Conservation (phyloP, 2,888 invertebrate species). For the Lasius fuliginosus region DNA sequence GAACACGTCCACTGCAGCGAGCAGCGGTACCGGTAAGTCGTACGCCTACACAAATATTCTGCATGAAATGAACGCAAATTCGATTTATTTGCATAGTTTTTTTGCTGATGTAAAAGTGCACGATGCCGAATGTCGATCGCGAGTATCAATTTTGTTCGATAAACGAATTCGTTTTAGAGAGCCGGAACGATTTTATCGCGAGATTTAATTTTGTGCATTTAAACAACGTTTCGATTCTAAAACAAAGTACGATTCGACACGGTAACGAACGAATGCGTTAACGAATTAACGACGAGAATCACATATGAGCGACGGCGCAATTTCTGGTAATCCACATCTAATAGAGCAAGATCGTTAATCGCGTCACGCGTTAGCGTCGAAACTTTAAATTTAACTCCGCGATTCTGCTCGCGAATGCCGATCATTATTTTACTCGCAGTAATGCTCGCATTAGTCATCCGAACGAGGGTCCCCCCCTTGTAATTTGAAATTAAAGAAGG, state of each 20-base stretch:
- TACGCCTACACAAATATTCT: background rate
- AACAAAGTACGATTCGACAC: slow-evolving; percentile 1
- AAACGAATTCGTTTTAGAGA: slow-evolving; percentile 6
- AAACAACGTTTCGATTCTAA: slow-evolving; percentile 1
- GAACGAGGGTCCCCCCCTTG: background rate
- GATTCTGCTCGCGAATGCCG: background rate
- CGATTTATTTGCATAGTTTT: slow-evolving; percentile 12
- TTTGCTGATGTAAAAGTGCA: slow-evolving; percentile 12
- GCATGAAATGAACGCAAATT: slow-evolving; percentile 19
- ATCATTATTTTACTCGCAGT: slow-evolving; percentile 27
- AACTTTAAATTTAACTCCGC: slow-evolving; percentile 39
- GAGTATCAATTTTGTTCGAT: slow-evolving; percentile 12
- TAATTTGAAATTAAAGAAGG: slow-evolving; percentile 29
- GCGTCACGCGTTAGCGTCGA: background rate
- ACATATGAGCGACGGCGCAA: slow-evolving; percentile 14
- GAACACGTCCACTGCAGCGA: slow-evolving; percentile 95
- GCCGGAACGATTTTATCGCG: background rate
- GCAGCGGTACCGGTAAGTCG: slow-evolving; percentile 91
- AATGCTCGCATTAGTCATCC: slow-evolving; percentile 20
- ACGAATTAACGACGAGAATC: slow-evolving; percentile 13
- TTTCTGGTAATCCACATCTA: slow-evolving; percentile 26
- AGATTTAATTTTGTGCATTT: slow-evolving; percentile 3
- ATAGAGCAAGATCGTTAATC: slow-evolving; percentile 46
- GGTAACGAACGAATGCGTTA: background rate
- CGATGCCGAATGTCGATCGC: background rate